Percentiles rank a stretch among this genome's conserved stretches.
These are phyloP conservation scores for Chelidonichthys spinosus DNA, from an alignment of 2,797 vertebrate species.

Conservation along the genomic window DNA sequence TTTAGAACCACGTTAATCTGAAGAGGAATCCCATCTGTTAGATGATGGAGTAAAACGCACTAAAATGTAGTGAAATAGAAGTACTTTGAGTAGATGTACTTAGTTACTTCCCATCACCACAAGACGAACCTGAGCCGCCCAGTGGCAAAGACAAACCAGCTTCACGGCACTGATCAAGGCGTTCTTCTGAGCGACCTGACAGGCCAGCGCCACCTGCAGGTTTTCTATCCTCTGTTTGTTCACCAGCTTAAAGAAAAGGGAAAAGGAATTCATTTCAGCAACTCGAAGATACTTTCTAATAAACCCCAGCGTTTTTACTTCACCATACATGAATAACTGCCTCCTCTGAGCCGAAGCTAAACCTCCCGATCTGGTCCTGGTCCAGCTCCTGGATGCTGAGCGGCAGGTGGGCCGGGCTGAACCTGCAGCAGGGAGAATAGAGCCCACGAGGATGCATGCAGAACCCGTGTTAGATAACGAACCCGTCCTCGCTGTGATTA, in stretches of 20 bases:
- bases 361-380: slow-evolving; percentile 82
- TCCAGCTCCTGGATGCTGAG: slow-evolving; percentile 84
- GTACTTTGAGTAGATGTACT: not conserved
- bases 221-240: slow-evolving; percentile 78
- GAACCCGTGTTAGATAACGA: no score
- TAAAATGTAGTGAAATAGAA: not conserved
- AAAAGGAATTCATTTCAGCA: not conserved
- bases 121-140: slow-evolving; percentile 58
- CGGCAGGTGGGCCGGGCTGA: slow-evolving; percentile 75
- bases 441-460: not conserved
- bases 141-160: slow-evolving; percentile 74
- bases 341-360: slow-evolving; percentile 83
- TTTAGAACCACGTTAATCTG: not conserved
- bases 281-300: not conserved
- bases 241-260: slow-evolving; percentile 76
- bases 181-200: slow-evolving; percentile 87
- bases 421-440: slow-evolving; percentile 67
- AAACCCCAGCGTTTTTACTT: not conserved
- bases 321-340: slow-evolving; percentile 74
- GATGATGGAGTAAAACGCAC: not conserved
- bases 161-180: slow-evolving; percentile 81
- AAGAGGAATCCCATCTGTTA: not conserved
- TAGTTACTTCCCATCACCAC: not conserved
- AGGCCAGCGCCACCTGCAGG: slow-evolving; percentile 82
- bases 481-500: slow-evolving; percentile 49